phyloP scores from a whole-genome alignment of 2,113 vertebrate genomes.

The Trinectes maculatus region DNA sequence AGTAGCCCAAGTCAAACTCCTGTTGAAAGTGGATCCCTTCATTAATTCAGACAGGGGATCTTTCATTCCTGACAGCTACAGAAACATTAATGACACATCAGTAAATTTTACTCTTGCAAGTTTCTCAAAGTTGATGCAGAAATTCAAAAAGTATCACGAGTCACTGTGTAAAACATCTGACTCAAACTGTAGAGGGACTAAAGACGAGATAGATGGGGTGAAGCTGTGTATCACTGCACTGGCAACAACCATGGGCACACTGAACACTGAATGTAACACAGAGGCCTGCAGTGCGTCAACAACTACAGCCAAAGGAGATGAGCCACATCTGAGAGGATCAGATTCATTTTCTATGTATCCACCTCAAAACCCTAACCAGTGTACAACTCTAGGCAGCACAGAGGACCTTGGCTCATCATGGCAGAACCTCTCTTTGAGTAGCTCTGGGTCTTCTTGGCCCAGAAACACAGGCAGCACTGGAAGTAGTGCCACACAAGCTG shows the following conservation, averaged over 20 bases:
- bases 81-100: slow-evolving; percentile 49
- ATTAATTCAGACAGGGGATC: slow-evolving; percentile 82
- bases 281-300: slow-evolving; percentile 47
- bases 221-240: slow-evolving; percentile 86
- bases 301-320: neutral
- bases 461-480: slow-evolving; percentile 18
- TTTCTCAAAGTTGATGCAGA: slow-evolving; percentile 82
- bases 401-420: slow-evolving; percentile 75
- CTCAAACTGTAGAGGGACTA: slow-evolving; percentile 61
- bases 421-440: slow-evolving; percentile 64
- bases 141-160: slow-evolving; percentile 86
- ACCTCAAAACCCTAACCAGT: neutral
- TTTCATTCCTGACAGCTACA: slow-evolving; percentile 88
- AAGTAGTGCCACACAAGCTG: neutral
- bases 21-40: slow-evolving; percentile 80
- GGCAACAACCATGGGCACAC: slow-evolving; percentile 80
- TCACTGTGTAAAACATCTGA: slow-evolving; percentile 84
- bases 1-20: slow-evolving; percentile 77
- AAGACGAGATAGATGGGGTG: neutral
- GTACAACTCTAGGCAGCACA: slow-evolving; percentile 33
- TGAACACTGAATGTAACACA: slow-evolving; percentile 58
- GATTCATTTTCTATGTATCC: neutral
- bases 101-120: slow-evolving; percentile 60
- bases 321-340: neutral
- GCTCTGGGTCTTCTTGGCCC: slow-evolving; percentile 26